Evolutionary conservation across 2,797 vertebrate species (phyloP).

Genomic region (Sus cebifrons): DNA sequence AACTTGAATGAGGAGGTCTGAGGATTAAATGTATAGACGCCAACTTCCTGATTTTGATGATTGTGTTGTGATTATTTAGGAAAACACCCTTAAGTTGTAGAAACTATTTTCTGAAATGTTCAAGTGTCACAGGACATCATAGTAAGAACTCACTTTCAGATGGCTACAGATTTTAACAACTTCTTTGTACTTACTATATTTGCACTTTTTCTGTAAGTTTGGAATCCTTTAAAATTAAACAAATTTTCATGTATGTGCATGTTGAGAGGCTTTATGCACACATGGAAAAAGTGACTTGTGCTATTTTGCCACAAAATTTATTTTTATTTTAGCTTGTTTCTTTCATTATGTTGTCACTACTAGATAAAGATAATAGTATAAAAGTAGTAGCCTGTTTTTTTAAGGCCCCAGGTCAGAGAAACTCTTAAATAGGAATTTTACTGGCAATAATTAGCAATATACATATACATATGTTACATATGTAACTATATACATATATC

Average conservation of each 20-base stretch:
- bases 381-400: conserved; percentile 15
- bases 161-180: conserved; percentile 18
- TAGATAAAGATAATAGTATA: not conserved
- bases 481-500: not conserved
- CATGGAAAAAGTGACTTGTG: not conserved
- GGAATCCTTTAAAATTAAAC: conserved; percentile 51
- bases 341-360: not conserved
- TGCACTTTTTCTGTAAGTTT: conserved; percentile 15
- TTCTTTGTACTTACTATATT: not conserved
- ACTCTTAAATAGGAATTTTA: conserved; percentile 47
- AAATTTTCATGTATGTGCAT: not conserved
- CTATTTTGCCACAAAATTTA: conserved; percentile 49
- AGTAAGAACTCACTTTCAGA: not conserved
- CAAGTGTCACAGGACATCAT: not conserved
- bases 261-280: not conserved
- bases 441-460: conserved; percentile 47
- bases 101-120: not conserved
- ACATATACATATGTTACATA: too few relatives aligned
- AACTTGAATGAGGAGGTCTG: not conserved
- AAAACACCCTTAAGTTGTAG: not conserved
- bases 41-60: not conserved
- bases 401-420: conserved; percentile 8
- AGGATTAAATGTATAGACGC: not conserved
- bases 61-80: not conserved
- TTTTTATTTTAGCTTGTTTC: conserved; percentile 59